Evolutionary conservation across 2,888 invertebrate genomes (phyloP).

Genomic region (Fragum fragum): DNA sequence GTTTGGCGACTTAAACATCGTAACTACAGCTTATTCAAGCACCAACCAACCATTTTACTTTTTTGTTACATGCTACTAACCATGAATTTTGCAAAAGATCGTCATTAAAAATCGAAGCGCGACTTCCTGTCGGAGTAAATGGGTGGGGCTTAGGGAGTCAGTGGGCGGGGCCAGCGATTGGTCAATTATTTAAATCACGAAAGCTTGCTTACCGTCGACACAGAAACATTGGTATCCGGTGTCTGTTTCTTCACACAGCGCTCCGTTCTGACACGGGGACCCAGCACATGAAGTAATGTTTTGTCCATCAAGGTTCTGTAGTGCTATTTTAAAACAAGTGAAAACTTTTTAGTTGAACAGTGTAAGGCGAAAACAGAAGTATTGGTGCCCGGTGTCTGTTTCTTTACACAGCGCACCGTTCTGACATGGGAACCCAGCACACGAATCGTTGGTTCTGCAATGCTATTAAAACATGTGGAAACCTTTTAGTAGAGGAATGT

Average conservation of each 20-base stretch:
- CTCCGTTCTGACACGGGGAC: slow-evolving; percentile 47
- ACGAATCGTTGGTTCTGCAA: too few species aligned
- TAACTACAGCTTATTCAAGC: too few species aligned
- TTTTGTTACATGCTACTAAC: too few species aligned
- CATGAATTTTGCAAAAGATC: too few species aligned
- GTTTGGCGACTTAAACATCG: too few species aligned
- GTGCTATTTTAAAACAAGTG: slow-evolving; percentile 11
- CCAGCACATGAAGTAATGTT: slow-evolving; percentile 29
- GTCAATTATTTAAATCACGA: too few species aligned
- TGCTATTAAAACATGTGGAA: background rate
- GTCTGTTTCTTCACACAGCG: slow-evolving; percentile 48
- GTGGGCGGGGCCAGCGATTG: too few species aligned
- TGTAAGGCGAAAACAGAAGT: slow-evolving; percentile 59
- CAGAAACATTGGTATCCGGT: slow-evolving; percentile 57
- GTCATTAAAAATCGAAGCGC: too few species aligned
- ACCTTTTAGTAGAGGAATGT: background rate
- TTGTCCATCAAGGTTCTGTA: background rate
- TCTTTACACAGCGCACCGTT: slow-evolving; percentile 57
- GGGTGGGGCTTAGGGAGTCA: too few species aligned
- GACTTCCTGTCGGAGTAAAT: too few species aligned
- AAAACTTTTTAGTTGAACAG: too few species aligned
- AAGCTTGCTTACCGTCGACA: slow-evolving; percentile 42
- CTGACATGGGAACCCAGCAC: slow-evolving; percentile 39
- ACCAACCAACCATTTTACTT: too few species aligned
- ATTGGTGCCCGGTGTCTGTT: slow-evolving; percentile 44